Evolutionary conservation across 2,797 vertebrate genomes (phyloP), one percentile per base, ranked within the genome.

Genomic region (Arremon brunneinucha): DNA sequence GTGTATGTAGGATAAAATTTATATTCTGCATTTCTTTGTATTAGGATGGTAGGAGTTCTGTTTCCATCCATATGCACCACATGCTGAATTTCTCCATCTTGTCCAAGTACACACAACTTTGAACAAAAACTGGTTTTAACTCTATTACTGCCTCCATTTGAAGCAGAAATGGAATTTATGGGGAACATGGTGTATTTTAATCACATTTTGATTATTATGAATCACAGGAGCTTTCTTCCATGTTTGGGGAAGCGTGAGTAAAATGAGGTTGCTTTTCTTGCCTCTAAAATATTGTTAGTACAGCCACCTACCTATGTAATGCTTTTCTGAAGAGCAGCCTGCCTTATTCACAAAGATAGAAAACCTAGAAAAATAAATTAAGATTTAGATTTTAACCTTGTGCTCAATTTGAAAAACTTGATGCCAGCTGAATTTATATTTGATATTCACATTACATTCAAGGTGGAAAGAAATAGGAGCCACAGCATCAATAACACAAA

Each of bases 401-500:
- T 60, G 34, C 87, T 95, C 84, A 79, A 59, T 93, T 94, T 93
- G 12, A 26, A 70, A 96, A 91, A 72, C 59, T 67, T 60, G 35
- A 91, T 35, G 41, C 39, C 83, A 79, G 46, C 63, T 89, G 65
- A 90, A 93, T 90, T 93, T 92, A 55, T 72, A 81, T 94, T 69
- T 87, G 84, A 92, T 90, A 64, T 32, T 87, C 63, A 83, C 63
- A 91, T 83, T 96, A 84, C 67, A 91, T 57, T 82, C 67, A 74
- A 85, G 78, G 21, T 75, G 49, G 63, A 94, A 88, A 96, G 67
- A 85, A 94, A 97, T 89, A 72, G 60, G 91, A 95, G 69, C 35
- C 89, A 82, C 85, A 96, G 76, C 91, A 95, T 86, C 91, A 90
- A 82, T 95, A 95, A 88, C 77, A 63, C 37, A 80, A 91, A 95